A percentile compares a stretch with the other conserved stretches of the same genome.
Conservation (phyloP, 2,888 invertebrate species). For the Mycalesis mineus region DNA sequence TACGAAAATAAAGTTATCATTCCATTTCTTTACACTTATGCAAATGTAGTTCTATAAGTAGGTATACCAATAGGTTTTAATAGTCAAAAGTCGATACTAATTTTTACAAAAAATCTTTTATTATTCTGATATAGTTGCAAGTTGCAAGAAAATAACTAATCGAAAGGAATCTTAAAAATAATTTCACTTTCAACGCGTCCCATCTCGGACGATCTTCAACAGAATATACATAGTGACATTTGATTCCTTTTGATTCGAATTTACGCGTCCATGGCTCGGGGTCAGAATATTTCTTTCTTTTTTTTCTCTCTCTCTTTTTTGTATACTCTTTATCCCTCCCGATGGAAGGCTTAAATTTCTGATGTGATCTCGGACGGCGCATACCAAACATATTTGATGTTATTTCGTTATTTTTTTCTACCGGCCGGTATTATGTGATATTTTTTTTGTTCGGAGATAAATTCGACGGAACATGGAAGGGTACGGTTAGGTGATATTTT, state of each 20-base stretch:
- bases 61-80: no score
- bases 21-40: no score
- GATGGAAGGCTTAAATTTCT: slow-evolving; percentile 70
- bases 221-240: slow-evolving; percentile 63
- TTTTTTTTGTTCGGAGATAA: slow-evolving; percentile 57
- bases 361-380: slow-evolving; percentile 72
- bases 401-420: slow-evolving; percentile 47
- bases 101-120: no score
- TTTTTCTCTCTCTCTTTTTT: slow-evolving; percentile 51
- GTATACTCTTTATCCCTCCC: slow-evolving; percentile 39
- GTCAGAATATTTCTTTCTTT: slow-evolving; percentile 50
- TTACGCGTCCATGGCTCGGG: slow-evolving; percentile 64
- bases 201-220: slow-evolving; percentile 32
- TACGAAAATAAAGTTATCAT: no score
- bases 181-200: slow-evolving; percentile 24
- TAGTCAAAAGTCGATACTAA: no score
- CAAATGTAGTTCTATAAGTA: no score
- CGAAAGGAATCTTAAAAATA: not conserved
- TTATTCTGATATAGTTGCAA: no score
- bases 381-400: slow-evolving; percentile 75
- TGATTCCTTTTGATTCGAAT: slow-evolving; percentile 73
- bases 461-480: slow-evolving; percentile 43
- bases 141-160: not conserved
- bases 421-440: slow-evolving; percentile 34
- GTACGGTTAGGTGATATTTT: slow-evolving; percentile 29